These are phyloP conservation scores for Holcopasites calliopsidis DNA, from an alignment of 1,140 invertebrate species.

Conservation along the genomic window DNA sequence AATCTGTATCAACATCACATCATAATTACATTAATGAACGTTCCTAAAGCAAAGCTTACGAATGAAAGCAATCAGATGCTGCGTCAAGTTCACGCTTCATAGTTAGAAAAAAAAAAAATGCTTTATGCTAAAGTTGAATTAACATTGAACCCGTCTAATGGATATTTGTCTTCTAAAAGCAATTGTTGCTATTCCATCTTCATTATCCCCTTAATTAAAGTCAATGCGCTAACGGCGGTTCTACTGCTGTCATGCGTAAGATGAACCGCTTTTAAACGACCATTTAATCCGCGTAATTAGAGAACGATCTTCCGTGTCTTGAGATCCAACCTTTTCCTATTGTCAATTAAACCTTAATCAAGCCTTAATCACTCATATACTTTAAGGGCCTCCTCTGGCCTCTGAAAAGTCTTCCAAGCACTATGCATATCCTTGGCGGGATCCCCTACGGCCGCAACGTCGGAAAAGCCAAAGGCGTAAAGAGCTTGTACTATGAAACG, in stretches of 20 bases:
- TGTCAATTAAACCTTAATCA: slow-evolving; percentile 11
- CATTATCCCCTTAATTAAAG: not conserved
- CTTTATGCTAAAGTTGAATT: not conserved
- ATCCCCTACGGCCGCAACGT: slow-evolving; percentile 65
- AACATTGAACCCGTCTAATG: too few relatives aligned
- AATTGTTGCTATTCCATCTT: not conserved
- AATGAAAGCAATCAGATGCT: too few relatives aligned
- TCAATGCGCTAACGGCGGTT: not conserved
- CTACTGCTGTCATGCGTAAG: not conserved
- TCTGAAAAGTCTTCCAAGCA: slow-evolving; percentile 63
- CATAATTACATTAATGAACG: too few relatives aligned
- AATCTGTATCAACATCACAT: too few relatives aligned
- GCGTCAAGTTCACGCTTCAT: too few relatives aligned
- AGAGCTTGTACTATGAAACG: slow-evolving; percentile 70
- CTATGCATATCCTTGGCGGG: slow-evolving; percentile 70
- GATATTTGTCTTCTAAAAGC: not conserved
- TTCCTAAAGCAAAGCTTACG: too few relatives aligned
- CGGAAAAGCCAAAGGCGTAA: slow-evolving; percentile 71
- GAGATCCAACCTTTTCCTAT: not conserved
- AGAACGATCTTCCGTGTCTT: not conserved
- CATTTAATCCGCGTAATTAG: too few relatives aligned
- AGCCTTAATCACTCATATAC: slow-evolving; percentile 69
- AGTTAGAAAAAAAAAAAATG: not conserved
- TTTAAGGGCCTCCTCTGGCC: slow-evolving; percentile 33
- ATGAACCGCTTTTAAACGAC: slow-evolving; percentile 11